A percentile compares a stretch with the other conserved stretches of the same genome.
Evolutionary conservation across 2,888 invertebrate genomes (phyloP).

Genomic region (Eristalinus aeneus): DNA sequence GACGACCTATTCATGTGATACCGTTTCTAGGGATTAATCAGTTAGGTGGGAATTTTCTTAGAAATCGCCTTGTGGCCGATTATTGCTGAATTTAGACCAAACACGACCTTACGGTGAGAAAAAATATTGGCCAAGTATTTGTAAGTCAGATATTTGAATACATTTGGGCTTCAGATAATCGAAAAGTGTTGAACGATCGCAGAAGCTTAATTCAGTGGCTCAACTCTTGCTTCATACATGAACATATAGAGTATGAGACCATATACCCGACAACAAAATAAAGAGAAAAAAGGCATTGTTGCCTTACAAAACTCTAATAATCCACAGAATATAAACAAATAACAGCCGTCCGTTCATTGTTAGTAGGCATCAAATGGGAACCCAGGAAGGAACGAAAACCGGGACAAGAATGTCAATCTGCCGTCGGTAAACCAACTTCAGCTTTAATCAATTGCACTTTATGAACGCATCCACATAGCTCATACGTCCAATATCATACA

Average conservation of each 20-base stretch:
- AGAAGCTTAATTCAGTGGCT: too few relatives aligned
- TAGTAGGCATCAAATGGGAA: too few relatives aligned
- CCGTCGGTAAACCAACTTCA: constrained; percentile 30
- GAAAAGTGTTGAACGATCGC: background rate
- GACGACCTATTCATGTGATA: constrained; percentile 34
- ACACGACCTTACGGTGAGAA: background rate
- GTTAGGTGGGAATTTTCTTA: background rate
- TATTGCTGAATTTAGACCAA: background rate
- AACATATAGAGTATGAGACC: too few relatives aligned
- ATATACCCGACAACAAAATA: too few relatives aligned
- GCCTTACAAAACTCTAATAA: too few relatives aligned
- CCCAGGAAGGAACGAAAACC: background rate
- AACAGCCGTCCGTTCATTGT: too few relatives aligned
- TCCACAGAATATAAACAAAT: too few relatives aligned
- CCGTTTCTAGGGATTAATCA: background rate
- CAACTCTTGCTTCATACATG: too few relatives aligned
- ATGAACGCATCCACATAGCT: background rate
- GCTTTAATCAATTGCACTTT: constrained; percentile 17
- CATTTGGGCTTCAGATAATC: background rate
- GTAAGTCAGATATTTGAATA: background rate
- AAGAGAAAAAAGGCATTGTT: too few relatives aligned
- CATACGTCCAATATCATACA: constrained; percentile 23
- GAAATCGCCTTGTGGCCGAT: background rate
- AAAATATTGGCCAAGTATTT: background rate
- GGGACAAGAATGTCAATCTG: background rate